phyloP scores from a whole-genome alignment of 2,888 invertebrate genomes.

The Loripinus fragilis region DNA sequence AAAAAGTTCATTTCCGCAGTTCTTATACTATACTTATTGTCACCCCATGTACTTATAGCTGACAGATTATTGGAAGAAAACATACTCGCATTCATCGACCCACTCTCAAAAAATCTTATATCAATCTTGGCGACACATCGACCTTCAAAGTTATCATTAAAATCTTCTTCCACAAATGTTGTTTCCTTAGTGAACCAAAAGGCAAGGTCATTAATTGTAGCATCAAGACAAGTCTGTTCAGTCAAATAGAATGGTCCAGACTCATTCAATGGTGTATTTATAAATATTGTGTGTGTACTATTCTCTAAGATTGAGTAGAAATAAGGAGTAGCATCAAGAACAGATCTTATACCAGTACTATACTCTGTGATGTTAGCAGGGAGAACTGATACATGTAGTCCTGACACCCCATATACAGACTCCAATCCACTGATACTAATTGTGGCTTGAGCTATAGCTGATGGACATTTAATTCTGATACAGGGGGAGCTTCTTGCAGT shows the following conservation, averaged over 20 bases:
- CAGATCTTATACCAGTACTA: not conserved
- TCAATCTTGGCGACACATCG: not conserved
- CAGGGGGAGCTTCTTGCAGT: not conserved
- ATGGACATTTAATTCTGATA: not conserved
- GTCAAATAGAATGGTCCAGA: not conserved
- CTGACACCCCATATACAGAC: not conserved
- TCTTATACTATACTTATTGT: not conserved
- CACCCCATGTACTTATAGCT: not conserved
- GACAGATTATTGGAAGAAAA: not conserved
- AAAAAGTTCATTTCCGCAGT: not conserved
- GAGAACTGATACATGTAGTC: not conserved
- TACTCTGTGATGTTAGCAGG: not conserved
- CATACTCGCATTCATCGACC: no score
- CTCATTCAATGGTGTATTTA: not conserved
- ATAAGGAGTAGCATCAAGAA: not conserved
- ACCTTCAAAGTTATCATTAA: not conserved
- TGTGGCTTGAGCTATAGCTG: not conserved
- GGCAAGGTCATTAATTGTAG: not conserved
- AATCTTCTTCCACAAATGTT: not conserved
- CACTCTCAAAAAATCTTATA: not conserved
- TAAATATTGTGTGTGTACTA: not conserved
- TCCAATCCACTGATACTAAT: not conserved
- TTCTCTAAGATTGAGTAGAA: not conserved
- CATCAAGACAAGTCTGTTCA: not conserved
- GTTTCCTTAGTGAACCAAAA: conserved; percentile 7